Conservation (phyloP, 2,113 vertebrate species). For the Microtus pennsylvanicus region DNA sequence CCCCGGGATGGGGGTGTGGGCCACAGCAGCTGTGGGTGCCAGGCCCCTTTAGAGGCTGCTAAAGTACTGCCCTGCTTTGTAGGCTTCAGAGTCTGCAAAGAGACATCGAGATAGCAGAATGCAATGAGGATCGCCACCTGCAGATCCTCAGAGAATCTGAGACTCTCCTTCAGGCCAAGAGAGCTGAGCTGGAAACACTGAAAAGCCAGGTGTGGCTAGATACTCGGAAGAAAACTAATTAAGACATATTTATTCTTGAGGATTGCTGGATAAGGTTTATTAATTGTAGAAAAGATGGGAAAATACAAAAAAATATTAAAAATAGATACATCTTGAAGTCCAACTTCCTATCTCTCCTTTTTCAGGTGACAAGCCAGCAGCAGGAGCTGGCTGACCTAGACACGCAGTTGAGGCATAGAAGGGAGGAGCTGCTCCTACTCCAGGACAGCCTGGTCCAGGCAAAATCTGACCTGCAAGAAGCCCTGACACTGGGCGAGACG, state of each 20-base stretch:
- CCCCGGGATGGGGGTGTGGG: background rate
- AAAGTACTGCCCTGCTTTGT: conserved; percentile 34
- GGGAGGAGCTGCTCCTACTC: conserved; percentile 86
- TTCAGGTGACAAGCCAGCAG: conserved; percentile 85
- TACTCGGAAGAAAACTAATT: background rate
- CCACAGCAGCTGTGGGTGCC: background rate
- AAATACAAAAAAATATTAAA: conserved; percentile 12
- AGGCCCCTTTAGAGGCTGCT: background rate
- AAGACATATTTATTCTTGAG: background rate
- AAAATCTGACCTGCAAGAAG: conserved; percentile 86
- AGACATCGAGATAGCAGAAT: conserved; percentile 84
- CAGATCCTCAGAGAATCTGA: conserved; percentile 88
- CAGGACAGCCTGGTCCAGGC: conserved; percentile 86
- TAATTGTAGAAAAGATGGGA: background rate
- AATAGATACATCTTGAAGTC: background rate
- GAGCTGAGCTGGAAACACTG: conserved; percentile 85
- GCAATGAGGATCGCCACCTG: conserved; percentile 84
- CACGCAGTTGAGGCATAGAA: conserved; percentile 83
- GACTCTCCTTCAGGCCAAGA: conserved; percentile 85
- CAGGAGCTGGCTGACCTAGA: conserved; percentile 87
- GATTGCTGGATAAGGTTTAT: background rate
- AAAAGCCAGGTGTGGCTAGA: conserved; percentile 84
- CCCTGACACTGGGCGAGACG: conserved; percentile 87
- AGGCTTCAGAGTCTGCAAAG: conserved; percentile 90
- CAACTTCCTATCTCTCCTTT: background rate